Evolutionary conservation across 2,113 vertebrate genomes (phyloP), one percentile per base, ranked within the genome.

Genomic region (Tragelaphus strepsiceros): DNA sequence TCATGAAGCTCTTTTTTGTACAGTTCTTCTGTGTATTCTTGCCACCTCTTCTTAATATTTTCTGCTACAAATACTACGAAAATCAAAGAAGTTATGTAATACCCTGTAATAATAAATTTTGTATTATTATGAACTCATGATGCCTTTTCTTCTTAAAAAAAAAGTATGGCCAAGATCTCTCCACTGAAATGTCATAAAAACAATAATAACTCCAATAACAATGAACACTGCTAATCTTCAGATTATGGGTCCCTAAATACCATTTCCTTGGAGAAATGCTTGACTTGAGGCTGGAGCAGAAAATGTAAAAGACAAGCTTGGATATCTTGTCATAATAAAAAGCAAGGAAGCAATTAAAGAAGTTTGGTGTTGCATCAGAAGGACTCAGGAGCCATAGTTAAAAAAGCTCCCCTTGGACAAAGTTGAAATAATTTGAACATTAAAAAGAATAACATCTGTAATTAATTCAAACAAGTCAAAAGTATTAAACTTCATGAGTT

Each of bases 391-490:
- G 32, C 26, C 46, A 32, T 71, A 43, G 46, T 19, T 35, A 32
- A 71, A 71, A 86, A 92, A 84, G 15, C 53, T 58, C 46, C 62
- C 46, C 77, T 30, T 22, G 26, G 49, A 82, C 49, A 96, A 54
- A 83, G 77, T 19, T 83, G 53, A 21, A 28, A 87, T 90, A 64
- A 87, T 87, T 24, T 93, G 21, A 93, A 77, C 54, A 81, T 53
- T 62, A 71, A 46, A 86, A 90, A 90, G 16, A 93, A 74, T 22
- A 39, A 85, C 56, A 90, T 62, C 24, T 95, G 7, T 61, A 86
- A 62, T 22, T 85, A 26, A 78, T 56, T 90, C 39, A 93, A 97
- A 86, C 22, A 67, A 54, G 54, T 84, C 74, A 96, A 96, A 88
- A 78, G 56, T 43, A 83, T 83, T 94, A 94, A 88, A 82, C 3